These are phyloP conservation scores for Tenrec ecaudatus DNA, from an alignment of 2,113 vertebrate species.

Conservation along the genomic window DNA sequence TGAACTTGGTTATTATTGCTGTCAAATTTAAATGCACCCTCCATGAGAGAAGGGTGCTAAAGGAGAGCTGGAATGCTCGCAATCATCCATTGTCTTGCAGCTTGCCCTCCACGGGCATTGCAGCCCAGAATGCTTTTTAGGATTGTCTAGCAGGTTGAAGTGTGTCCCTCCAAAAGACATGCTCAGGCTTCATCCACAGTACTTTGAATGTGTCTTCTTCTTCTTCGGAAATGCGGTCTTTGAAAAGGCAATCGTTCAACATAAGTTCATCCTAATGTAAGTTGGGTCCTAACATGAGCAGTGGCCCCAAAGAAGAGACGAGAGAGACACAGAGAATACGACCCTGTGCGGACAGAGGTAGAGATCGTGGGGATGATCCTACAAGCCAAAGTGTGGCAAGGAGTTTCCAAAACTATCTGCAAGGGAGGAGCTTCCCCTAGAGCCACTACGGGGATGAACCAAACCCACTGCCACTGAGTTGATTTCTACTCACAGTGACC, in stretches of 20 bases:
- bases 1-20: background rate
- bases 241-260: background rate
- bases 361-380: background rate
- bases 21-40: background rate
- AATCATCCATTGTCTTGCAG: background rate
- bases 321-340: background rate
- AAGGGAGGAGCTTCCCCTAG: background rate
- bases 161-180: background rate
- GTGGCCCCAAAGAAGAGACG: background rate
- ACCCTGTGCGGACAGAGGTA: background rate
- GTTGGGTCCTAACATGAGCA: background rate
- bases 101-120: background rate
- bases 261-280: background rate
- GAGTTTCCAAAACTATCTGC: background rate
- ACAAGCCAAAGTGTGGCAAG: background rate
- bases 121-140: rapidly evolving
- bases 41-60: background rate
- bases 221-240: background rate
- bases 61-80: background rate
- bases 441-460: no score
- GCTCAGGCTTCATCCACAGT: background rate
- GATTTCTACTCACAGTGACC: no score
- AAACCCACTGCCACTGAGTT: no score
- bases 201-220: background rate
- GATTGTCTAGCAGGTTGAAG: background rate